Evolutionary conservation across 1,140 invertebrate genomes (phyloP).

Genomic region (Brachionus calyciflorus): DNA sequence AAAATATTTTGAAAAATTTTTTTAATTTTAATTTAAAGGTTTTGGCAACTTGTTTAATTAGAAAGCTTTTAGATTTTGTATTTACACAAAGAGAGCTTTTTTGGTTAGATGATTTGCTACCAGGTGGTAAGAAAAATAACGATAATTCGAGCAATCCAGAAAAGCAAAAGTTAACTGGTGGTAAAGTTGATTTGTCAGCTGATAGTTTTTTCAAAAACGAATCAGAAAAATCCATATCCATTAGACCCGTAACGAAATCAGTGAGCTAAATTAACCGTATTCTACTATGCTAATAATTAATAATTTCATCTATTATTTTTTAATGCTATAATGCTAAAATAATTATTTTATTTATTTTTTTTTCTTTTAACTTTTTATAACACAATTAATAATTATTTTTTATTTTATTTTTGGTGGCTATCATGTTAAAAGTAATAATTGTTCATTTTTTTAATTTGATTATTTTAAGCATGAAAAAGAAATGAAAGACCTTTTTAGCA

Average conservation of each 20-base stretch:
- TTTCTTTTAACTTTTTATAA: background rate
- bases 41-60: constrained; percentile 69
- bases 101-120: constrained; percentile 95
- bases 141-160: background rate
- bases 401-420: no score
- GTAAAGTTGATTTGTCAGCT: background rate
- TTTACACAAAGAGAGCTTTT: constrained; percentile 90
- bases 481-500: background rate
- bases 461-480: background rate
- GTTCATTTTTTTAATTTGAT: background rate
- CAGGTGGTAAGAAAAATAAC: constrained; percentile 61
- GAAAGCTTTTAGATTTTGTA: constrained; percentile 83
- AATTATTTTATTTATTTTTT: no score
- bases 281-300: no score
- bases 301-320: no score
- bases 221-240: background rate
- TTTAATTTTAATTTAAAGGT: background rate
- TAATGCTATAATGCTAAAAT: no score
- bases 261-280: background rate
- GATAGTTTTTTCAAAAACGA: background rate
- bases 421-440: background rate
- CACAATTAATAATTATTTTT: background rate
- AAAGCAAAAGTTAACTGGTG: background rate
- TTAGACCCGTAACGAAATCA: background rate
- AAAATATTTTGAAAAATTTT: no score